phyloP scores from a whole-genome alignment of 2,113 vertebrate genomes.

The Rhadina sibilatrix region DNA sequence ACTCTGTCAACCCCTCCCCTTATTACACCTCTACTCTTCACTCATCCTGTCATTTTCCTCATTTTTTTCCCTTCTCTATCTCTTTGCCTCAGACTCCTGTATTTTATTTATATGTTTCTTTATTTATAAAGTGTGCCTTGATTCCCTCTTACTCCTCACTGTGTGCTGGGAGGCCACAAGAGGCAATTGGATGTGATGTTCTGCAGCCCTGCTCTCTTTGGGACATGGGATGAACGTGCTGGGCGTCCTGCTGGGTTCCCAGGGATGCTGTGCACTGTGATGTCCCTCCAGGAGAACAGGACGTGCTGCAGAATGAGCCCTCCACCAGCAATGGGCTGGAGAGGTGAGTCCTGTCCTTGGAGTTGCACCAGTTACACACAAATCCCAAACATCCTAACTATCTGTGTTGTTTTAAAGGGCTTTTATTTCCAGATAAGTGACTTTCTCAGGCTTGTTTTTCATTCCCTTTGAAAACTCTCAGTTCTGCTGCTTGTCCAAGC shows the following conservation, averaged over 20 bases:
- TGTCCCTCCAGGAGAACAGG: neutral
- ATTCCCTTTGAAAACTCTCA: neutral
- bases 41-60: neutral
- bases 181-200: neutral
- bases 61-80: neutral
- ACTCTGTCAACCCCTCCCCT: neutral
- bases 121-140: neutral
- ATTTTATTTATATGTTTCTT: neutral
- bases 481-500: neutral
- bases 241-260: neutral
- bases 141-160: neutral
- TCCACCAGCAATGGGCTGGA: neutral
- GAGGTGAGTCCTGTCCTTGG: neutral
- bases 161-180: neutral
- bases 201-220: neutral
- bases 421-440: neutral
- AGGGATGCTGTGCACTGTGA: neutral
- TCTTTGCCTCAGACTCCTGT: neutral
- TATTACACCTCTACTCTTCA: neutral
- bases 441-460: neutral
- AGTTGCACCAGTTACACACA: neutral
- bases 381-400: neutral
- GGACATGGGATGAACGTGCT: fast-evolving
- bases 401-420: neutral
- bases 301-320: neutral